Conservation (phyloP, 2,797 vertebrate genomes). For the Eulemur rubriventer region DNA sequence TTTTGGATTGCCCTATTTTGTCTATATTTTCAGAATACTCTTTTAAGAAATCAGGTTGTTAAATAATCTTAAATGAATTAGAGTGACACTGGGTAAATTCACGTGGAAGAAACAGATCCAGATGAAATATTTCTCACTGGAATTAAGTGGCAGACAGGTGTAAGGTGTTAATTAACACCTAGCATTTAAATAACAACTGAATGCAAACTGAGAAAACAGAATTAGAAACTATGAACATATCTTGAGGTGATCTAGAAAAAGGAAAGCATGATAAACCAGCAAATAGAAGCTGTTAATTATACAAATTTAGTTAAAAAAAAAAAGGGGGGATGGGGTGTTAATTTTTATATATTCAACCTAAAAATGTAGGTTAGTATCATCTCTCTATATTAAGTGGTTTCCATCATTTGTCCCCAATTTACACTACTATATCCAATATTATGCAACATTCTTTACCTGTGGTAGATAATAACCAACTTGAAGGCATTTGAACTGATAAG, state of each 20-base stretch:
- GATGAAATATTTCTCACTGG: constrained; percentile 48
- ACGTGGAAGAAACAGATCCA: background rate
- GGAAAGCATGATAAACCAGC: background rate
- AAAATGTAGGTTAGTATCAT: background rate
- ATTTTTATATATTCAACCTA: background rate
- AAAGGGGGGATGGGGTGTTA: accelerated
- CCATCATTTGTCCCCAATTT: background rate
- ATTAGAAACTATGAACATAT: background rate
- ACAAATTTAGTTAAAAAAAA: background rate
- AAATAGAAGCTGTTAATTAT: background rate
- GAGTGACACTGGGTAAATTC: background rate
- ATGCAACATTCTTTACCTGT: background rate
- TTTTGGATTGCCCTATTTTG: background rate
- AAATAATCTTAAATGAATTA: constrained; percentile 28
- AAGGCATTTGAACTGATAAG: background rate
- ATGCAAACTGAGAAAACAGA: constrained; percentile 16
- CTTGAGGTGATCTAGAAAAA: background rate
- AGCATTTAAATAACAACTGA: constrained; percentile 37
- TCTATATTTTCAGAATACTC: constrained; percentile 1
- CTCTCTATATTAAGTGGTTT: background rate
- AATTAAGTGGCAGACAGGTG: constrained; percentile 7
- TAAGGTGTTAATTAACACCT: constrained; percentile 50
- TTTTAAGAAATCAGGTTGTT: constrained; percentile 20
- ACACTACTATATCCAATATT: background rate
- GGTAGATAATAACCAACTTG: background rate